These are phyloP conservation scores for Sogatella furcifera DNA, from an alignment of 1,140 invertebrate genomes.

Conservation along the genomic window DNA sequence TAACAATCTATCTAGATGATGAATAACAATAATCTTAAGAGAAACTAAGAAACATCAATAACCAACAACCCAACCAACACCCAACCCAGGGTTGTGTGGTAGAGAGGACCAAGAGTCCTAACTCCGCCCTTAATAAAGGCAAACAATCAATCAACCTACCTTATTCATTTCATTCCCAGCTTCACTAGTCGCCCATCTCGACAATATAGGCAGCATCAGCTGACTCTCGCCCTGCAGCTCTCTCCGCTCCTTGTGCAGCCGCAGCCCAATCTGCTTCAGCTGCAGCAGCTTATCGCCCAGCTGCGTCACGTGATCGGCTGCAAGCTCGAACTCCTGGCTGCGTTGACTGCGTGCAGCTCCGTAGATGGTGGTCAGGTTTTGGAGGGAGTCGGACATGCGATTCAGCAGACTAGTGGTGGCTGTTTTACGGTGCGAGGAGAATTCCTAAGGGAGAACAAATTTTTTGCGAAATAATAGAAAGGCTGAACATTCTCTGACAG, in stretches of 20 bases:
- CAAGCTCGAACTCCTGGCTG: constrained; percentile 15
- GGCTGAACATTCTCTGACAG: no score
- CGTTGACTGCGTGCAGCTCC: constrained; percentile 7
- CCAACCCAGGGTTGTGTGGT: no score
- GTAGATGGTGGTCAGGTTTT: constrained; percentile 15
- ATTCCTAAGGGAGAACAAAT: constrained; percentile 13
- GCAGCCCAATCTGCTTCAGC: constrained; percentile 13
- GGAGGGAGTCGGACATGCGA: constrained; percentile 16
- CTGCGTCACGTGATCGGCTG: constrained; percentile 8
- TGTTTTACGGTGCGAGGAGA: constrained; percentile 11
- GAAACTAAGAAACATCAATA: no score
- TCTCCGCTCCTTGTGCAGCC: constrained; percentile 18
- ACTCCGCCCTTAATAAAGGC: no score
- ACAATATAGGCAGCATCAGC: not conserved
- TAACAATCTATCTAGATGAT: no score
- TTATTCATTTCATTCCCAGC: constrained; percentile 6
- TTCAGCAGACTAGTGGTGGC: constrained; percentile 8
- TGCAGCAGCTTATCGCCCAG: constrained; percentile 13
- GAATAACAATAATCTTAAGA: no score
- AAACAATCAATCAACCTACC: no score
- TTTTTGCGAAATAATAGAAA: no score
- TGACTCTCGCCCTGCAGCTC: not conserved
- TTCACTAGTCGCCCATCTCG: constrained; percentile 10
- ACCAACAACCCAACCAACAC: no score
- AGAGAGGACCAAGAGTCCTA: no score